Evolutionary conservation across 2,797 vertebrate genomes (phyloP), one percentile per base, ranked within the genome.

Genomic region (Chelon labrosus): DNA sequence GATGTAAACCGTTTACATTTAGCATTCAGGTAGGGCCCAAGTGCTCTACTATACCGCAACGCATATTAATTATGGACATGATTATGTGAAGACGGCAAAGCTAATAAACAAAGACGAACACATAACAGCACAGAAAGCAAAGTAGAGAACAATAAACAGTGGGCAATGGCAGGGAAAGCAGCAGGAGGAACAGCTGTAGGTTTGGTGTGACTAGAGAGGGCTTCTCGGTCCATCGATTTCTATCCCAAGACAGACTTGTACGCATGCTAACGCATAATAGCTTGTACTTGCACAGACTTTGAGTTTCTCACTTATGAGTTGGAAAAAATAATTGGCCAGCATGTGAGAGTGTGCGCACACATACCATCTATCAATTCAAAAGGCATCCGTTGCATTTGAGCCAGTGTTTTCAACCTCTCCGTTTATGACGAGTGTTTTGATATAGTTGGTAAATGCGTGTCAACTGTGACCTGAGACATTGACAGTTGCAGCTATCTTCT

Each of bases 1-100:
- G 31, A 35, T 79, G 38, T 31, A 60, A 70, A 70, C 25, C 38
- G 62, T 75, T 42, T 37, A 56, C 16, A 52, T 54, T 1, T 65
- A 49, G 38, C 5, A 25, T 64, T 49, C 39, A 77, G 69, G 50
- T 19, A 22, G 47, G 56, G 9, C 39, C 41, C 20, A 35, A 35
- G 31, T 35, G 31, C 31, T 35, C 54, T 4, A 22, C 16, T 16
- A 54, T 9, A 50, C 17, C 47, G 27, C 12, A 39, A 61, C 16
- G 49, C 53, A 82, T 60, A 75, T 67, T 60, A 75, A 82, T 81
- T 73, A 73, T 60, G 58, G 67, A 65, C 47, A 60, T 38, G 19
- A 77, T 69, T 52, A 70, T 50, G 65, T n/a, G 7, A 60, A 37
- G 22, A 42, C 14, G 22, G 31, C 37, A 63, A 38, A 35, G 11